Evolutionary conservation across 2,797 vertebrate species (phyloP), one percentile per base, ranked within the genome.

Genomic region (Threskiornis aethiopicus): DNA sequence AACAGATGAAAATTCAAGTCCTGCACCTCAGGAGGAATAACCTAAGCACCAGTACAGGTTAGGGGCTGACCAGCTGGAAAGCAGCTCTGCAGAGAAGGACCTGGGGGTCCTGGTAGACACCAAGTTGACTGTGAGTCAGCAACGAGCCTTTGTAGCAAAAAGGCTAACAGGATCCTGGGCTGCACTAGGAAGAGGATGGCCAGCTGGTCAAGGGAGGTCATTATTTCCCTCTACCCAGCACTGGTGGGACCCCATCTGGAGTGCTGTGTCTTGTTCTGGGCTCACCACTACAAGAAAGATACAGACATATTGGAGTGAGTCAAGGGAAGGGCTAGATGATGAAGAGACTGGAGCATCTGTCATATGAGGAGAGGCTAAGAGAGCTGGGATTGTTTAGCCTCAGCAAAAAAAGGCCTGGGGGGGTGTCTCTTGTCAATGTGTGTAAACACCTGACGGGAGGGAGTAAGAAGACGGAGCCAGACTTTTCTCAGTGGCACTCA

Each of bases 31-130:
- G 33, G 33, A 59, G 20, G 44, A 73, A 73, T 39, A 52, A 66
- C 28, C 19, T 26, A 6, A 55, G 22, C 22, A 10, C 11, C 41
- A 21, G 44, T 1, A 1, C 0, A 7, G 26, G 10, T 31, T 33
- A 15, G 28, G 15, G 4, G 10, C 19, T 15, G 12, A 26, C 11
- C 28, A 47, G 19, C 47, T 61, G 42, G 41, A 26, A 55, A 37
- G 20, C 28, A 33, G 19, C n/a, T 47, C 47, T 44, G 16, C 44
- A 33, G 24, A 28, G 44, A 76, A 44, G 29, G 41, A 47, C 18
- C 33, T 39, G 11, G 8, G 16, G 6, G 26, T 39, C 21, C 61
- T 52, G 33, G 44, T 5, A 75, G 42, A 28, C 42, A 47, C 24
- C 58, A 77, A 77, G 13, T 37, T 54, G 29, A 41, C 31, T 1